Conservation (phyloP, 2,797 vertebrate species). For the Catamblyrhynchus diadema region DNA sequence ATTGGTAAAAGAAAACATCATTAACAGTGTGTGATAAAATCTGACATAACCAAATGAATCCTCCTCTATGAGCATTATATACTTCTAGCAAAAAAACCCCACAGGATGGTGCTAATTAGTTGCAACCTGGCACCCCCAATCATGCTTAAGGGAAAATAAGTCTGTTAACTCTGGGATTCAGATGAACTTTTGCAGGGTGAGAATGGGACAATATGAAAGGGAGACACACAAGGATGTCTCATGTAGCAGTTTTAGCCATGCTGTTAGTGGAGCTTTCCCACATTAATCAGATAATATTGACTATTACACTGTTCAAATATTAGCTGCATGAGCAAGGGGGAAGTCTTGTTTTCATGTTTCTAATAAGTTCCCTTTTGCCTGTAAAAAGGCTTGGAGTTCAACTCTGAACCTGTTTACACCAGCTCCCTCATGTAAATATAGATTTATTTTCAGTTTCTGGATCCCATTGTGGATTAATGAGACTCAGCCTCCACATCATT, state of each 20-base stretch:
- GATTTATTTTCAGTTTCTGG: neutral
- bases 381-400: neutral
- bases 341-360: neutral
- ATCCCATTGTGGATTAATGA: neutral
- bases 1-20: neutral
- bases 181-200: neutral
- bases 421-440: neutral
- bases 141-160: neutral
- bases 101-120: neutral
- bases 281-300: neutral
- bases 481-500: neutral
- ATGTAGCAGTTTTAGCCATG: neutral
- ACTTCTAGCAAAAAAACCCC: neutral
- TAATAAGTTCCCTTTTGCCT: neutral
- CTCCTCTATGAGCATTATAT: neutral
- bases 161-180: neutral
- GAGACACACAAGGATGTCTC: neutral
- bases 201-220: neutral
- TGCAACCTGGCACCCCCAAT: fast-evolving
- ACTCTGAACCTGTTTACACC: neutral
- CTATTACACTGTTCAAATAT: neutral
- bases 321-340: neutral
- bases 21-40: neutral
- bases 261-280: neutral
- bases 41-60: neutral